A percentile compares a stretch with the other conserved stretches of the same genome.
Conservation (phyloP, 2,888 invertebrate species). For the Melitaea athalia region DNA sequence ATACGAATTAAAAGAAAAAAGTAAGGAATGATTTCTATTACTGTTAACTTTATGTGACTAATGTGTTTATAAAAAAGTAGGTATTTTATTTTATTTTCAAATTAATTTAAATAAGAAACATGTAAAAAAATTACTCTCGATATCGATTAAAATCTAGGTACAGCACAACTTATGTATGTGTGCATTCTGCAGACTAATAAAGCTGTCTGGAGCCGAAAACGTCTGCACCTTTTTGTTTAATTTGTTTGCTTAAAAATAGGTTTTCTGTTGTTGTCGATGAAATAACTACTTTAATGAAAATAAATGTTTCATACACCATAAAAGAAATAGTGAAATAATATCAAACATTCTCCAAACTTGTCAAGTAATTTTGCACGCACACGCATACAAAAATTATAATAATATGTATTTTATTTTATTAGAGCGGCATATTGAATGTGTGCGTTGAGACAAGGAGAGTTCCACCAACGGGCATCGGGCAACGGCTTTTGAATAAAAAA, state of each 20-base stretch:
- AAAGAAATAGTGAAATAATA: neutral
- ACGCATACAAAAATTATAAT: neutral
- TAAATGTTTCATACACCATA: neutral
- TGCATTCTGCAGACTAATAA: conserved; percentile 31
- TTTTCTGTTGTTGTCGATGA: neutral
- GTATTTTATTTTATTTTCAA: too few relatives aligned
- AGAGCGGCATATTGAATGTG: neutral
- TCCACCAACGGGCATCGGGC: too few relatives aligned
- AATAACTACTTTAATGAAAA: neutral
- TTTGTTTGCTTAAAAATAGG: conserved; percentile 23
- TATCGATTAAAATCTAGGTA: neutral
- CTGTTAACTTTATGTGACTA: too few relatives aligned
- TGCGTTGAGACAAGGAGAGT: neutral
- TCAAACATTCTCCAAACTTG: neutral
- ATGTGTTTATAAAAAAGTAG: too few relatives aligned
- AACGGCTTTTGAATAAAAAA: too few relatives aligned
- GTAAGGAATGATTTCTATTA: too few relatives aligned
- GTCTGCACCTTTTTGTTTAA: conserved; percentile 36
- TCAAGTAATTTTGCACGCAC: neutral
- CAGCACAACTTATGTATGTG: conserved; percentile 18
- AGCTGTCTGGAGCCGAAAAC: conserved; percentile 20
- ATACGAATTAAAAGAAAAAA: too few relatives aligned
- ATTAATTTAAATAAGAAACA: neutral
- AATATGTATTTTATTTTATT: neutral
- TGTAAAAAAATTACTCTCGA: neutral